These are phyloP conservation scores for Ptychoptera albimana DNA, from an alignment of 2,888 invertebrate genomes.

Conservation along the genomic window DNA sequence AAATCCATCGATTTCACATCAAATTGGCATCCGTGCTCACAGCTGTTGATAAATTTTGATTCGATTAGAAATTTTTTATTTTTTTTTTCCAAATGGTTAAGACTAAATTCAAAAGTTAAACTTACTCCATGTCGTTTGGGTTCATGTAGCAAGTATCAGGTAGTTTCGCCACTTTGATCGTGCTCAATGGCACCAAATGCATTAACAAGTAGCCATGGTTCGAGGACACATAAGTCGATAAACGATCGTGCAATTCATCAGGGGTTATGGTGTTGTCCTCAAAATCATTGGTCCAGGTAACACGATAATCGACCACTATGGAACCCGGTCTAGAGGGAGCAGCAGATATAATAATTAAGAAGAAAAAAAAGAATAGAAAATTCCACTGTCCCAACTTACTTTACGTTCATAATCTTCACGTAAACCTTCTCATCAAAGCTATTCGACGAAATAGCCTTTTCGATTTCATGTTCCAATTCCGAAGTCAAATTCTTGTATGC, in stretches of 20 bases:
- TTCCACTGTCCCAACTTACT: constrained; percentile 32
- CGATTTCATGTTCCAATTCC: constrained; percentile 42
- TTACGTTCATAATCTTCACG: constrained; percentile 43
- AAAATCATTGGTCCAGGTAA: constrained; percentile 44
- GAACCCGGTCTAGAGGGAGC: constrained; percentile 47
- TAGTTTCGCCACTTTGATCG: constrained; percentile 21
- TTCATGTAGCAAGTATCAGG: constrained; percentile 49
- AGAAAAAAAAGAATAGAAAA: too few relatives aligned
- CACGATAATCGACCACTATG: constrained; percentile 44
- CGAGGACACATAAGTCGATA: constrained; percentile 35
- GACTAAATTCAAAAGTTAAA: neutral
- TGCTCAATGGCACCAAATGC: constrained; percentile 18
- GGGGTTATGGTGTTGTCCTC: constrained; percentile 34
- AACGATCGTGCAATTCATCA: constrained; percentile 30
- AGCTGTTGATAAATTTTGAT: constrained; percentile 21
- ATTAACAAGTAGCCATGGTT: constrained; percentile 47
- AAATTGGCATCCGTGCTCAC: constrained; percentile 50
- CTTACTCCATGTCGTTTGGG: constrained; percentile 28
- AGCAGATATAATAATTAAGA: too few relatives aligned
- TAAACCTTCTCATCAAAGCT: constrained; percentile 37
- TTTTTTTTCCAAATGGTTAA: too few relatives aligned
- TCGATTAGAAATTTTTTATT: too few relatives aligned
- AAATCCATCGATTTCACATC: constrained; percentile 45
- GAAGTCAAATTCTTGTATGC: constrained; percentile 43
- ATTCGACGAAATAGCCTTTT: constrained; percentile 30